These are phyloP conservation scores for Pyxicephalus adspersus DNA, from an alignment of 2,113 vertebrate genomes.

Conservation along the genomic window DNA sequence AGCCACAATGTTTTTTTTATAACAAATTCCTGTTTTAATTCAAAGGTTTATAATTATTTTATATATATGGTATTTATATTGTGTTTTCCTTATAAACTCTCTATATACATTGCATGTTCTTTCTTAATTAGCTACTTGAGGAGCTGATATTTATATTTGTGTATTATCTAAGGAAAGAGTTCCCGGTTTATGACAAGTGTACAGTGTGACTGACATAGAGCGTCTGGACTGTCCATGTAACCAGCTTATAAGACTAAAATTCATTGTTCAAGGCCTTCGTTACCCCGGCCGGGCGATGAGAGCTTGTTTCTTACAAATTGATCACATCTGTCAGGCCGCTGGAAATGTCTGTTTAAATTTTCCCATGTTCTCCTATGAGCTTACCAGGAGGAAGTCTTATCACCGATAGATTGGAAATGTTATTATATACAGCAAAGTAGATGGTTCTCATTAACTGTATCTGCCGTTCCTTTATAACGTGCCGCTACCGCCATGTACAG, in stretches of 20 bases:
- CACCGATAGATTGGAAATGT: constrained; percentile 17
- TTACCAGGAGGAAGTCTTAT: constrained; percentile 21
- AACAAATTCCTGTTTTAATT: too few relatives aligned
- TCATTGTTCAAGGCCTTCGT: background rate
- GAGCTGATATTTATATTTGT: background rate
- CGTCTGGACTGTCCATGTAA: background rate
- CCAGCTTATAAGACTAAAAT: background rate
- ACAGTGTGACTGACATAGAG: constrained; percentile 15
- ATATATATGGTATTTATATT: background rate
- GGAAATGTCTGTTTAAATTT: constrained; percentile 45
- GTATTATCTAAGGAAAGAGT: background rate
- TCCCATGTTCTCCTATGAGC: constrained; percentile 32
- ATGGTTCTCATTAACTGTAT: constrained; percentile 42
- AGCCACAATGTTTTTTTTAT: too few relatives aligned
- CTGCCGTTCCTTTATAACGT: background rate
- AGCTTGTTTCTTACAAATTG: constrained; percentile 47
- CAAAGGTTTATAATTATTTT: background rate
- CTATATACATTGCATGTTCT: background rate
- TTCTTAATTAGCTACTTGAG: background rate
- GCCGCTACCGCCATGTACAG: background rate
- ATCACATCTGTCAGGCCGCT: constrained; percentile 44
- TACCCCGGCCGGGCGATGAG: constrained; percentile 19
- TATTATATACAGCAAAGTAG: background rate
- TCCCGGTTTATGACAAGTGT: background rate
- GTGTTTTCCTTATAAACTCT: background rate